Conservation (phyloP, 2,888 invertebrate genomes). For the Agapostemon virescens region DNA sequence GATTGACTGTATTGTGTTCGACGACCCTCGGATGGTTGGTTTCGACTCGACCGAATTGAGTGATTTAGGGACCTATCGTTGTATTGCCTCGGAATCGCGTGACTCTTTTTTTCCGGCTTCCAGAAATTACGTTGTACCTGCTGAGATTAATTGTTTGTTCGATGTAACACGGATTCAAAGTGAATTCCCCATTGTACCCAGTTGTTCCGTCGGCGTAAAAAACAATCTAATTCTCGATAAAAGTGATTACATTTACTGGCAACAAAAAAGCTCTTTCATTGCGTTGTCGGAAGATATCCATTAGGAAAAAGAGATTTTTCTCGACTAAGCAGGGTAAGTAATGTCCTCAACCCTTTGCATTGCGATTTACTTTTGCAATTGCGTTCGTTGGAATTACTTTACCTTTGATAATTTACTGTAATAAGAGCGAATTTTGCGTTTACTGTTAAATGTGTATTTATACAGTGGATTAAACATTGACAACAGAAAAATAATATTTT, state of each 20-base stretch:
- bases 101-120: background rate
- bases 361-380: too few relatives aligned
- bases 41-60: background rate
- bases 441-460: too few relatives aligned
- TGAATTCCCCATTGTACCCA: background rate
- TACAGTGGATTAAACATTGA: too few relatives aligned
- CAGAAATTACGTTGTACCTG: slow-evolving; percentile 9
- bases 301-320: too few relatives aligned
- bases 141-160: slow-evolving; percentile 1
- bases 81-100: background rate
- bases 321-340: too few relatives aligned
- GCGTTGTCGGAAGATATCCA: too few relatives aligned
- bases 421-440: too few relatives aligned
- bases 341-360: too few relatives aligned
- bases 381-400: too few relatives aligned
- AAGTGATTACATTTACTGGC: background rate
- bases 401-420: too few relatives aligned
- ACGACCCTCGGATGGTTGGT: slow-evolving; percentile 14
- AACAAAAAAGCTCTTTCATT: too few relatives aligned
- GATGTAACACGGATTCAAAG: background rate
- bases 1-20: slow-evolving; percentile 27
- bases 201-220: background rate
- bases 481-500: too few relatives aligned
- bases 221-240: background rate
- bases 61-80: slow-evolving; percentile 14